These are phyloP conservation scores for Camelus dromedarius DNA, from an alignment of 2,113 vertebrate genomes.

Conservation along the genomic window DNA sequence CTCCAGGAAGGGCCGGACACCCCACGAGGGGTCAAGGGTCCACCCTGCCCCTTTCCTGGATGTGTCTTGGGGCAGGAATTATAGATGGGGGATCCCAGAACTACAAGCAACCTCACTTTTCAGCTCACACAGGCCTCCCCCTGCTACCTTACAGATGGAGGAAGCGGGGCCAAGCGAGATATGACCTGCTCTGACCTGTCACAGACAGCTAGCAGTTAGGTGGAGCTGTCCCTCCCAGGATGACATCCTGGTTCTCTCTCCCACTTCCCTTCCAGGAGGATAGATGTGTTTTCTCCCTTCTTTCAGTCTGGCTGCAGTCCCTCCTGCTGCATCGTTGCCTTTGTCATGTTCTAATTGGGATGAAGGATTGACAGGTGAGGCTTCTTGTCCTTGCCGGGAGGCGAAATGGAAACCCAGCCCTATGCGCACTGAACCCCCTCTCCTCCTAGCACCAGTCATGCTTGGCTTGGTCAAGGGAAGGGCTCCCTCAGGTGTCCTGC, in stretches of 20 bases:
- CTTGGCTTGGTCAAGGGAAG: neutral
- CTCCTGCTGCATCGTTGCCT: neutral
- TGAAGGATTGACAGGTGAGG: neutral
- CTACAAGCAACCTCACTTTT: neutral
- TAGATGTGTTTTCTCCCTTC: neutral
- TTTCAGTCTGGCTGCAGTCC: neutral
- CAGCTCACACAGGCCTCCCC: neutral
- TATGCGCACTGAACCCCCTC: neutral
- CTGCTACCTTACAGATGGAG: neutral
- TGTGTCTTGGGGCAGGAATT: neutral
- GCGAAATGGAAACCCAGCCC: neutral
- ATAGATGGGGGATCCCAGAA: neutral
- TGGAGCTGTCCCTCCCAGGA: neutral
- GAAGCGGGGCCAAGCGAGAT: neutral
- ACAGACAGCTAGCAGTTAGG: neutral
- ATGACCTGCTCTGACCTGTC: neutral
- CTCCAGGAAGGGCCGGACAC: accelerated
- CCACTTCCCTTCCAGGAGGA: neutral
- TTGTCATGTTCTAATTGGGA: neutral
- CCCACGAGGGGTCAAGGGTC: neutral
- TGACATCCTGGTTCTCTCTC: neutral
- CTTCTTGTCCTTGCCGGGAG: neutral
- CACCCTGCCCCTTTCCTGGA: accelerated
- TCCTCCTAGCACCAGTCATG: neutral
- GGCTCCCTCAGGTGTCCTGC: neutral